A percentile compares a stretch with the other conserved stretches of the same genome.
Evolutionary conservation across 2,888 invertebrate genomes (phyloP).

Genomic region (Drosophila longiperda): DNA sequence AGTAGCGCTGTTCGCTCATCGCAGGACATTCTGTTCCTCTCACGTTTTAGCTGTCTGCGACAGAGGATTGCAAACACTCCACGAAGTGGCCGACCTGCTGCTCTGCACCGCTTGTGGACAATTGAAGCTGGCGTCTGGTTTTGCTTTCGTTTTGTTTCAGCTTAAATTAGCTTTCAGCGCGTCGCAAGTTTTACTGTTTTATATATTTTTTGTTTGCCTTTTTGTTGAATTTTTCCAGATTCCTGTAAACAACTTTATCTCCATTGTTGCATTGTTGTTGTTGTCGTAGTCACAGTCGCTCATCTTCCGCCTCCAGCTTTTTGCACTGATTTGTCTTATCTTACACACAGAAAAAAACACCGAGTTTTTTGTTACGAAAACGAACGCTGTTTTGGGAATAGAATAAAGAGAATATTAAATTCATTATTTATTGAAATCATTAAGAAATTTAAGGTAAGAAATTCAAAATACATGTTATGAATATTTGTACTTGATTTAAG

Average conservation of each 20-base stretch:
- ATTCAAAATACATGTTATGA: neutral
- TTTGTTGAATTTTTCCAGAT: constrained; percentile 55
- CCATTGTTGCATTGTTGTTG: constrained; percentile 21
- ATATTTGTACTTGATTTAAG: neutral
- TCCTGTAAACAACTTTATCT: constrained; percentile 83
- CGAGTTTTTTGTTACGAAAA: neutral
- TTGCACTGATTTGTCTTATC: constrained; percentile 65
- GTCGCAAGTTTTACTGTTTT: constrained; percentile 47
- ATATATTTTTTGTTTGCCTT: constrained; percentile 63
- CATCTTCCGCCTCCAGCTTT: constrained; percentile 68
- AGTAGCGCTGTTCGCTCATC: constrained; percentile 75
- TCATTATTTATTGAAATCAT: neutral
- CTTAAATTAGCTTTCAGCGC: constrained; percentile 71
- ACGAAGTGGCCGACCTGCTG: constrained; percentile 13
- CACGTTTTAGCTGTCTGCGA: constrained; percentile 23
- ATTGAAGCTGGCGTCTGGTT: constrained; percentile 58
- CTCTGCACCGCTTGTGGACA: constrained; percentile 41
- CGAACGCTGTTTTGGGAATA: neutral
- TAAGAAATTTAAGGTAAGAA: neutral
- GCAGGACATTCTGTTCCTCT: constrained; percentile 64
- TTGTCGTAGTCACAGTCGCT: constrained; percentile 30
- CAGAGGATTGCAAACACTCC: constrained; percentile 62
- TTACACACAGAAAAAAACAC: neutral
- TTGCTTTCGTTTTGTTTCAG: constrained; percentile 61
- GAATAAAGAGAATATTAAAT: neutral